These are phyloP conservation scores for Eristalis tenax DNA, from an alignment of 2,888 invertebrate genomes.

Conservation along the genomic window DNA sequence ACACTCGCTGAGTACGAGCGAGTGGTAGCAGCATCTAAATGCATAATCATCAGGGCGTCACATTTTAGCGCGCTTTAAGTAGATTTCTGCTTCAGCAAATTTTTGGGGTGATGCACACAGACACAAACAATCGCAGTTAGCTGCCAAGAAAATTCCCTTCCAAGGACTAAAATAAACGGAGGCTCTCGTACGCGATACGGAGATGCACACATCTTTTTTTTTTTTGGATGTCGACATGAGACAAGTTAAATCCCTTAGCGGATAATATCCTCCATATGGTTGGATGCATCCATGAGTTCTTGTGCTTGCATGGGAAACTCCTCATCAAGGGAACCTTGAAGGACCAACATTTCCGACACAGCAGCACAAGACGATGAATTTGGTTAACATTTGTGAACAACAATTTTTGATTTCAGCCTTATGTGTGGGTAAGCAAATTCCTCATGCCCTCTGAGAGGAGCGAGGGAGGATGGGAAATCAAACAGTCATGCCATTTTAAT, in stretches of 20 bases:
- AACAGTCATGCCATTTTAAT: not conserved
- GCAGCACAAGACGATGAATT: not conserved
- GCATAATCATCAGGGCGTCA: constrained; percentile 32
- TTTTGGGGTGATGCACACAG: not conserved
- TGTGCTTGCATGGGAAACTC: not conserved
- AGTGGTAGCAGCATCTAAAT: not conserved
- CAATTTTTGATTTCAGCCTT: not conserved
- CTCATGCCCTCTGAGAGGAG: too few species aligned
- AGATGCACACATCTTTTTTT: constrained; percentile 32
- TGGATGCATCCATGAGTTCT: not conserved
- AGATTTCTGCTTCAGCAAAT: constrained; percentile 6
- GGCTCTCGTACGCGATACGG: not conserved
- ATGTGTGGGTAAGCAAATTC: not conserved
- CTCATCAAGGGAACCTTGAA: not conserved
- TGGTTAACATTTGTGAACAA: not conserved
- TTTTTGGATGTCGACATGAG: not conserved
- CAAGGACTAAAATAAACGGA: constrained; percentile 19
- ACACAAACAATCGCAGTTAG: not conserved
- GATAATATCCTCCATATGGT: not conserved
- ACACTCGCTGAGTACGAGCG: not conserved
- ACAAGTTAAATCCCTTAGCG: not conserved
- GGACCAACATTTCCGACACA: not conserved
- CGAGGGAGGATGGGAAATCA: too few species aligned
- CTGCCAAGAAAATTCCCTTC: constrained; percentile 28
- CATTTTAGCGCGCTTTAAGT: constrained; percentile 33